These are phyloP conservation scores for Chlorodrepanis virens DNA, from an alignment of 2,113 vertebrate species.

Conservation along the genomic window DNA sequence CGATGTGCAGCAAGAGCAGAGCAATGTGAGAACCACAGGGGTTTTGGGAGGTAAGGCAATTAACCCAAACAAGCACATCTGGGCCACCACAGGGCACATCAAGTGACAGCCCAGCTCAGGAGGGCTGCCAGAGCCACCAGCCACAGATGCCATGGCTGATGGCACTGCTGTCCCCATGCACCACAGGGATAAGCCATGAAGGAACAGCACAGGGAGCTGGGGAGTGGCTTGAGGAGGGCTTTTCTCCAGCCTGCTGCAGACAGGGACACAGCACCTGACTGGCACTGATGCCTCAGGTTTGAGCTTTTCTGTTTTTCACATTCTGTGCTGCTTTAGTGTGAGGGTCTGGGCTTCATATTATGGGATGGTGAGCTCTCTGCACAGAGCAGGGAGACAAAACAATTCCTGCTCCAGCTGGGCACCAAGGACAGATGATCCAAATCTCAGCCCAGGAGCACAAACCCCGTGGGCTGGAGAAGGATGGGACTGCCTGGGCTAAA, in stretches of 20 bases:
- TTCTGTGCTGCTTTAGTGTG: background rate
- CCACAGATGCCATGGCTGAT: rapidly evolving
- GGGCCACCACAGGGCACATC: background rate
- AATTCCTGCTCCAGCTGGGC: background rate
- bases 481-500: background rate
- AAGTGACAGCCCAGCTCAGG: background rate
- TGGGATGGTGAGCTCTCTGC: background rate
- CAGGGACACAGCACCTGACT: rapidly evolving
- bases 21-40: rapidly evolving
- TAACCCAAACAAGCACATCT: rapidly evolving
- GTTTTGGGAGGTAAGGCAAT: background rate
- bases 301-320: background rate
- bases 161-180: rapidly evolving
- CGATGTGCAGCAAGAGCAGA: rapidly evolving
- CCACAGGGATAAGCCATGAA: background rate
- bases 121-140: background rate
- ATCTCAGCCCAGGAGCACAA: background rate
- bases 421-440: background rate
- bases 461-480: background rate
- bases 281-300: background rate
- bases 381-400: background rate
- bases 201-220: background rate
- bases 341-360: rapidly evolving
- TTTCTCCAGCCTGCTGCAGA: background rate
- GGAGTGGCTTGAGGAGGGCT: rapidly evolving